These are phyloP conservation scores for Cetonia aurata DNA, from an alignment of 2,888 invertebrate genomes.

Conservation along the genomic window DNA sequence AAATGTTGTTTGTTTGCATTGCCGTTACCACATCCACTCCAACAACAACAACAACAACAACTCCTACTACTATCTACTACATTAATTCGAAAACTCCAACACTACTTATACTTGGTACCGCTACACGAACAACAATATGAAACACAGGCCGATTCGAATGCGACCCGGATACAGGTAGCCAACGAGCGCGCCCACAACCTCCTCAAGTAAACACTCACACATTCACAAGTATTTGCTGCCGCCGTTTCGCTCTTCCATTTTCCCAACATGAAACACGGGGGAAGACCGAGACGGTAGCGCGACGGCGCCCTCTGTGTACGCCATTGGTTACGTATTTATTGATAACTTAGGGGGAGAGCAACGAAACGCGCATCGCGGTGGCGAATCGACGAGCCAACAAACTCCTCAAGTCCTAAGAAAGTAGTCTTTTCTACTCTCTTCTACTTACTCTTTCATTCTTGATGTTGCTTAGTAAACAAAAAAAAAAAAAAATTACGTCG, in stretches of 20 bases:
- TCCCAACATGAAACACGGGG: neutral
- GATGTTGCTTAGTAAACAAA: constrained; percentile 58
- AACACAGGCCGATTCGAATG: constrained; percentile 86
- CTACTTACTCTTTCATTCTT: constrained; percentile 60
- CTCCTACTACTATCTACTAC: constrained; percentile 40
- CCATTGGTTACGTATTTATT: constrained; percentile 63
- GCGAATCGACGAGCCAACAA: constrained; percentile 98
- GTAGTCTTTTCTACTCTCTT: constrained; percentile 64
- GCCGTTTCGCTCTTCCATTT: constrained; percentile 36
- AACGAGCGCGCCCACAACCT: constrained; percentile 97
- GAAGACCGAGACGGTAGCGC: constrained; percentile 25
- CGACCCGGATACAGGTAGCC: constrained; percentile 95
- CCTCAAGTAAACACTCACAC: constrained; percentile 78
- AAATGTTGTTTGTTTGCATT: constrained; percentile 63
- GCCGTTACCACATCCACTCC: constrained; percentile 59
- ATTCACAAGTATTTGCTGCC: constrained; percentile 42
- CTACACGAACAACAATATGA: constrained; percentile 46
- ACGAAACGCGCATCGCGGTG: constrained; percentile 95
- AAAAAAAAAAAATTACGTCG: constrained; percentile 47
- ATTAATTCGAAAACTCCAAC: constrained; percentile 50
- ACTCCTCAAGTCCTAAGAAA: constrained; percentile 82
- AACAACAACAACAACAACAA: constrained; percentile 54
- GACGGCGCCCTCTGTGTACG: constrained; percentile 46
- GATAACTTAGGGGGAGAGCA: constrained; percentile 81
- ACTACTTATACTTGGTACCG: constrained; percentile 44